These are phyloP conservation scores for Pangasius krempfi DNA, from an alignment of 2,797 vertebrate genomes.

Conservation along the genomic window DNA sequence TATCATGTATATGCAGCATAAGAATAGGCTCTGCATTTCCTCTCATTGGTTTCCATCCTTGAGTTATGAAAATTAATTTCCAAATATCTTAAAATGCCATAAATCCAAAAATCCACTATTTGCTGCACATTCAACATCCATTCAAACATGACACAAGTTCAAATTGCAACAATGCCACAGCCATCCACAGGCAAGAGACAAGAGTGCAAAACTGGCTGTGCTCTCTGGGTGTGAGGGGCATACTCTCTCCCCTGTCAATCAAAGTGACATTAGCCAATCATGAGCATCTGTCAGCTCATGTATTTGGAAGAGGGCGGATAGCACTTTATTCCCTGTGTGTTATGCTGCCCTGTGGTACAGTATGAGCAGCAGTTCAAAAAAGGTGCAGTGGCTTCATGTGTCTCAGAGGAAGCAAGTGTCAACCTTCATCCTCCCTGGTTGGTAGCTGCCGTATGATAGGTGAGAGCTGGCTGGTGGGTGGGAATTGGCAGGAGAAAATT, in stretches of 20 bases:
- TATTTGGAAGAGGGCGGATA: not conserved
- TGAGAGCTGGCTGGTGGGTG: not conserved
- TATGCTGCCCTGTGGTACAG: not conserved
- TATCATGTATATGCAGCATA: not conserved
- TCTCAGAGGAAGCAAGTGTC: not conserved
- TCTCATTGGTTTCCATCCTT: not conserved
- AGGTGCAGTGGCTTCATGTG: not conserved
- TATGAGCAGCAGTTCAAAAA: not conserved
- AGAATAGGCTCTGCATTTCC: not conserved
- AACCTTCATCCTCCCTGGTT: not conserved
- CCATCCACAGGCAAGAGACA: not conserved
- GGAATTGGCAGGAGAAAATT: not conserved
- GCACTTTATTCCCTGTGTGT: not conserved
- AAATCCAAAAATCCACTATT: not conserved
- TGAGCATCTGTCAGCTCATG: not conserved
- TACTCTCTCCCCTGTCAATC: not conserved
- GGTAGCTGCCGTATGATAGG: not conserved
- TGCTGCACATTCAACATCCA: not conserved
- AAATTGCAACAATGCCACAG: not conserved
- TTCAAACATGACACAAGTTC: not conserved
- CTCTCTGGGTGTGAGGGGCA: not conserved
- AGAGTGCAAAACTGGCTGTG: not conserved
- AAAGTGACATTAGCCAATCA: not conserved
- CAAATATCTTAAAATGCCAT: not conserved
- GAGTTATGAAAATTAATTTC: not conserved